phyloP scores from a whole-genome alignment of 2,113 vertebrate species.

The Phyllostomus discolor region DNA sequence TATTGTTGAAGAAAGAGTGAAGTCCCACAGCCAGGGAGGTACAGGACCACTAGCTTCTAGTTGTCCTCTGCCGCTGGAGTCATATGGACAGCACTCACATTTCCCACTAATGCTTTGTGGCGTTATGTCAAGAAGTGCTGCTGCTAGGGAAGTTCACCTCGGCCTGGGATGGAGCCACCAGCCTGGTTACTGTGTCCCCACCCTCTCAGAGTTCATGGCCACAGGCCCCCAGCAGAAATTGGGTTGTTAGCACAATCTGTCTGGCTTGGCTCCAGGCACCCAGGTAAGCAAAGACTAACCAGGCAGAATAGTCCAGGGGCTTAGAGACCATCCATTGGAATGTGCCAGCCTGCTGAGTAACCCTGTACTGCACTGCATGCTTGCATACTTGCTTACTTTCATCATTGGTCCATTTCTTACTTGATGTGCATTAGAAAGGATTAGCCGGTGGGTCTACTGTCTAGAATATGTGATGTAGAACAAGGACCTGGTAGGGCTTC shows the following conservation, averaged over 20 bases:
- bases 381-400: not conserved
- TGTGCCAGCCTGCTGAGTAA: not conserved
- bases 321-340: not conserved
- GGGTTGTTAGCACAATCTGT: not conserved
- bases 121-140: accelerated
- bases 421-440: not conserved
- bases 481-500: not conserved
- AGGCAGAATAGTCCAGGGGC: not conserved
- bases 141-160: not conserved
- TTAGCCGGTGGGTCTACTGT: not conserved
- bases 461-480: not conserved
- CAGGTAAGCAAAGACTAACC: not conserved
- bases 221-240: not conserved
- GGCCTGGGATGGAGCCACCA: not conserved
- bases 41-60: not conserved
- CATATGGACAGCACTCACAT: accelerated
- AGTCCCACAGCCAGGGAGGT: no score
- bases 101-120: not conserved
- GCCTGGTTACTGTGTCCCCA: not conserved
- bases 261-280: not conserved
- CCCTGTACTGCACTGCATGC: not conserved
- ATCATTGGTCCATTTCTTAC: not conserved
- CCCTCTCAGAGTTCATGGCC: not conserved
- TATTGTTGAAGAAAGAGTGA: not conserved
- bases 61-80: not conserved